phyloP scores from a whole-genome alignment of 2,113 vertebrate genomes.

The Suncus etruscus region DNA sequence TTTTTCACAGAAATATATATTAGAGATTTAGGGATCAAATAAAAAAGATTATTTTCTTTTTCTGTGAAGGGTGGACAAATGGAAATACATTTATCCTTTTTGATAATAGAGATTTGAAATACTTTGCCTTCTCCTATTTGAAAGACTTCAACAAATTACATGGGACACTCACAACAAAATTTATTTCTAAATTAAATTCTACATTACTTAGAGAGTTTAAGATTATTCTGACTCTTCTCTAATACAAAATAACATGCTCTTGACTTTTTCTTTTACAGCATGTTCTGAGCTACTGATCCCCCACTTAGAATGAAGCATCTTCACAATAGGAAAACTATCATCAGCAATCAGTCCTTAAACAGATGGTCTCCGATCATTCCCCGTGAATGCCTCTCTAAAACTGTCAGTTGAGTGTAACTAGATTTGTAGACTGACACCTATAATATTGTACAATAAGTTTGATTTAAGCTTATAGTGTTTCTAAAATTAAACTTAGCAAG shows the following conservation, averaged over 20 bases:
- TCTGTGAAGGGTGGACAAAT: constrained; percentile 38
- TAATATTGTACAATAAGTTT: constrained; percentile 62
- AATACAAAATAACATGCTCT: constrained; percentile 71
- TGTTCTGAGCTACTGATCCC: constrained; percentile 67
- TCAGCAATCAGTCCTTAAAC: constrained; percentile 67
- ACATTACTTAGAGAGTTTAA: constrained; percentile 68
- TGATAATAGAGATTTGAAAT: constrained; percentile 55
- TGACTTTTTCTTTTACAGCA: constrained; percentile 56
- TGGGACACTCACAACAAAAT: constrained; percentile 55
- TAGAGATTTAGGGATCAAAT: constrained; percentile 19
- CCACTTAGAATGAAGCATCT: constrained; percentile 76
- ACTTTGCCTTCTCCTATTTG: constrained; percentile 29
- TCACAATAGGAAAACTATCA: constrained; percentile 18
- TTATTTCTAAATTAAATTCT: constrained; percentile 67
- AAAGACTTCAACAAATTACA: constrained; percentile 62
- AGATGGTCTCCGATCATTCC: constrained; percentile 70
- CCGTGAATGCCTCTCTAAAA: constrained; percentile 67
- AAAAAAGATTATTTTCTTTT: constrained; percentile 37
- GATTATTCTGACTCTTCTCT: constrained; percentile 70
- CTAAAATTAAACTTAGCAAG: constrained; percentile 32
- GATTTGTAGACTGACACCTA: constrained; percentile 66
- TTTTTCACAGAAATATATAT: constrained; percentile 42
- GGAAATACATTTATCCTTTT: constrained; percentile 63
- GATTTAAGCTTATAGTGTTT: constrained; percentile 30
- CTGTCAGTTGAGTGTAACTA: constrained; percentile 64